Conservation (phyloP, 2,797 vertebrate genomes). For the Geotrypetes seraphini region DNA sequence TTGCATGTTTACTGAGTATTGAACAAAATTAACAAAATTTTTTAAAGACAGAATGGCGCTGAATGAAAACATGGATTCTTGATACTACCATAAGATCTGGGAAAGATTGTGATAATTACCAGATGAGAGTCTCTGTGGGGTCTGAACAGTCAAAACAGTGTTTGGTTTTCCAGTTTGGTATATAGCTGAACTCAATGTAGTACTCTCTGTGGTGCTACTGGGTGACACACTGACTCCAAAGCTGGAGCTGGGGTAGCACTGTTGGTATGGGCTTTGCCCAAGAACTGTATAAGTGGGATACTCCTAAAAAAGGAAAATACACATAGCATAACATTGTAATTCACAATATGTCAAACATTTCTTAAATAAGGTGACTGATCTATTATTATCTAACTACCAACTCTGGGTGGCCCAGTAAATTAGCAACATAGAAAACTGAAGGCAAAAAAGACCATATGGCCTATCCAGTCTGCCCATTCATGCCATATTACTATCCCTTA, state of each 20-base stretch:
- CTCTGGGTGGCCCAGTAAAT: too few species aligned
- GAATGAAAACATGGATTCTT: background rate
- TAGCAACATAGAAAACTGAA: too few species aligned
- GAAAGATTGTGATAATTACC: slow-evolving; percentile 51
- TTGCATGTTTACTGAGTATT: too few species aligned
- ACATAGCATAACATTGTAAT: too few species aligned
- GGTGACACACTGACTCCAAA: slow-evolving; percentile 67
- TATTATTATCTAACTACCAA: too few species aligned
- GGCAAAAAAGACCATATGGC: too few species aligned
- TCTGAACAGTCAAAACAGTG: slow-evolving; percentile 18
- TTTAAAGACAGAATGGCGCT: too few species aligned
- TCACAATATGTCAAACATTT: too few species aligned
- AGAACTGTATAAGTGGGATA: slow-evolving; percentile 83
- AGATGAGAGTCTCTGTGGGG: slow-evolving; percentile 59
- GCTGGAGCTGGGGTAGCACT: slow-evolving; percentile 77
- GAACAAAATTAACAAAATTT: too few species aligned
- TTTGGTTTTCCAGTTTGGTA: slow-evolving; percentile 58
- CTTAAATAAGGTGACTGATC: too few species aligned
- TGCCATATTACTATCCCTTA: too few species aligned
- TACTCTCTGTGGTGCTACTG: slow-evolving; percentile 51
- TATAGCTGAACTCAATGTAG: slow-evolving; percentile 35
- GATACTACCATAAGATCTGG: background rate
- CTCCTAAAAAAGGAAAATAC: slow-evolving; percentile 54
- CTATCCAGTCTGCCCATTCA: too few species aligned
- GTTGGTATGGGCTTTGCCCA: slow-evolving; percentile 83